Percentiles rank a stretch among this genome's conserved stretches.
These are phyloP conservation scores for Nasalis larvatus DNA, from an alignment of 2,113 vertebrate species.

Conservation along the genomic window DNA sequence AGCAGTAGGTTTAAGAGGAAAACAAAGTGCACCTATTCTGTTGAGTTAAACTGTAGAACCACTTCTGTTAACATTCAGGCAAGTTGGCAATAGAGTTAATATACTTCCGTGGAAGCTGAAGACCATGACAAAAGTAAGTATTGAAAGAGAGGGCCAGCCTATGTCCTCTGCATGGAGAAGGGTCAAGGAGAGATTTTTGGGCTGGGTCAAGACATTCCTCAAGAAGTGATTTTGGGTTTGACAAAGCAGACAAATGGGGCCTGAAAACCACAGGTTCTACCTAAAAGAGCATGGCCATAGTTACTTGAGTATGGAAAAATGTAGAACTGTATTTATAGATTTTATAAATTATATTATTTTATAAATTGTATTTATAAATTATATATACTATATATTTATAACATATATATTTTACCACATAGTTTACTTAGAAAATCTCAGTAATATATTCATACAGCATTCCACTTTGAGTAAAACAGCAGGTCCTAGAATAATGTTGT, in stretches of 20 bases:
- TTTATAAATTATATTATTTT: neutral
- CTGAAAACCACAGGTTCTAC: neutral
- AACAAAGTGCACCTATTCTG: neutral
- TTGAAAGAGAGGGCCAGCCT: neutral
- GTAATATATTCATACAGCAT: neutral
- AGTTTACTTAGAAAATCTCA: constrained; percentile 9
- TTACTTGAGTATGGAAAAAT: neutral
- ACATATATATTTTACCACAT: neutral
- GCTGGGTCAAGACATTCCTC: neutral
- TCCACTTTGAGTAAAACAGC: neutral
- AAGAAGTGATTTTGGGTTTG: neutral
- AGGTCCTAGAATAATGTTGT: neutral
- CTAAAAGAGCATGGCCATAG: neutral
- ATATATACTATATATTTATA: neutral
- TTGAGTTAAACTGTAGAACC: neutral
- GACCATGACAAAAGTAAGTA: neutral
- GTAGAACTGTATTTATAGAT: neutral
- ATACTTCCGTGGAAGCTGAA: neutral
- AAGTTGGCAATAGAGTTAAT: neutral
- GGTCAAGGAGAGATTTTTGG: neutral
- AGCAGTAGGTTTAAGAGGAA: neutral
- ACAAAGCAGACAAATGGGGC: neutral
- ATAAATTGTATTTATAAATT: neutral
- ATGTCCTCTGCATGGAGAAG: neutral
- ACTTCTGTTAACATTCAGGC: neutral